A percentile compares a stretch with the other conserved stretches of the same genome.
Conservation (phyloP, 1,140 invertebrate species). For the Gyrodactylus bullatarudis region DNA sequence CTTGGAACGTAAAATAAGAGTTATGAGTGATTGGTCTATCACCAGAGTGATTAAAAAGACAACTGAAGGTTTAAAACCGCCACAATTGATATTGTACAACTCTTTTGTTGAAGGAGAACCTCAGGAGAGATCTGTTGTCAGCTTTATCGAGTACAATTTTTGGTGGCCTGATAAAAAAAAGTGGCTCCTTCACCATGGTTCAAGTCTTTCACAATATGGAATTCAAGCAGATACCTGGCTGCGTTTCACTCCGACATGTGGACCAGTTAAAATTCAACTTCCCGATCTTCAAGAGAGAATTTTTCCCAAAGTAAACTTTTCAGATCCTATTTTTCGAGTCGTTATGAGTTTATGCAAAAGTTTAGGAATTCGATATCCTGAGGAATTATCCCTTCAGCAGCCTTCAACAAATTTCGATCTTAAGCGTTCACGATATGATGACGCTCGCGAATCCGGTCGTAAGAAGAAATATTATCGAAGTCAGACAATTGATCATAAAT, state of each 20-base stretch:
- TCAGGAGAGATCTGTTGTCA: neutral
- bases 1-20: conserved; percentile 52
- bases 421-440: conserved; percentile 9
- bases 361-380: conserved; percentile 60
- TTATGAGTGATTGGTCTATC: conserved; percentile 85
- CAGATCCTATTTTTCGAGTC: conserved; percentile 66
- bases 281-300: conserved; percentile 55
- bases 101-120: neutral
- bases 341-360: conserved; percentile 77
- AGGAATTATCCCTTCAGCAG: conserved; percentile 57
- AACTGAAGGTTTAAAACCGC: conserved; percentile 40
- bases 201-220: conserved; percentile 76
- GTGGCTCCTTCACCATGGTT: conserved; percentile 64
- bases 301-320: conserved; percentile 72
- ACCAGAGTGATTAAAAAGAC: conserved; percentile 89
- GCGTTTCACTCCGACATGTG: conserved; percentile 98
- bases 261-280: conserved; percentile 46
- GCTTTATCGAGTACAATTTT: conserved; percentile 45
- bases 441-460: neutral
- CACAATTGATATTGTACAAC: neutral
- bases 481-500: neutral
- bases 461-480: neutral
- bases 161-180: conserved; percentile 86
- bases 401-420: neutral
- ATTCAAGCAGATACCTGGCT: conserved; percentile 73